Evolutionary conservation across 1,140 invertebrate species (phyloP), one percentile per base, ranked within the genome.

Genomic region (Chymomyza costata): DNA sequence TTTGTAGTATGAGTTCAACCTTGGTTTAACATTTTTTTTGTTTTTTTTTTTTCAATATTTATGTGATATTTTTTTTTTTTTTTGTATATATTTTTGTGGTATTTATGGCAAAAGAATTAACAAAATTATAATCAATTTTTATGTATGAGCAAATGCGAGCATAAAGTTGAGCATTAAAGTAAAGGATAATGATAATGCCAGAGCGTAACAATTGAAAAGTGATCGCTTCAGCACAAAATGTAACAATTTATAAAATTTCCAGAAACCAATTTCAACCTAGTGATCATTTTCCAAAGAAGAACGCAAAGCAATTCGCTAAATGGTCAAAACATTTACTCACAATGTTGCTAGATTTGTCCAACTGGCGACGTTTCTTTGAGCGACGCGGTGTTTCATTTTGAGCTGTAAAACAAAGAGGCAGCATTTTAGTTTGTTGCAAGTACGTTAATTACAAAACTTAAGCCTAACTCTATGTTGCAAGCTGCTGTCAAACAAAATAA

Each of bases 291-390:
- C 68, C 70, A 66, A 39, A 40, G 30, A 34, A 59, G 40, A 40
- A 17, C 34, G 37, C 31, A 41, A 66, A 60, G 43, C 41, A 40
- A 62, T 68, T 55, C 53, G 52, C 58, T 43, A 65, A 46, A 57
- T 37, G 47, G 58, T 25, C 39, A 50, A 63, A 65, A 51, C 43
- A 65, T 71, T 46, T 84, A 86, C 84, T 86, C 71, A 86, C 84
- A 68, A 86, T 85, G 62, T 86, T 86, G 18, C 68, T 60, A 43
- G 74, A 55, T 53, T 86, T 86, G 40, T 86, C 84, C 5, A 76
- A 53, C 50, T 83, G 83, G 34, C 84, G 67, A 37, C 84, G 66
- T 46, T 86, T 86, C 58, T 84, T 82, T n/a, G 84, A 84, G 7
- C 84, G 69, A 41, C 84, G 69, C 1, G 82, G 71, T 11, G 83